Base-by-base conservation (phyloP, 2,888 invertebrate species). In the Tyria jacobaeae region DNA sequence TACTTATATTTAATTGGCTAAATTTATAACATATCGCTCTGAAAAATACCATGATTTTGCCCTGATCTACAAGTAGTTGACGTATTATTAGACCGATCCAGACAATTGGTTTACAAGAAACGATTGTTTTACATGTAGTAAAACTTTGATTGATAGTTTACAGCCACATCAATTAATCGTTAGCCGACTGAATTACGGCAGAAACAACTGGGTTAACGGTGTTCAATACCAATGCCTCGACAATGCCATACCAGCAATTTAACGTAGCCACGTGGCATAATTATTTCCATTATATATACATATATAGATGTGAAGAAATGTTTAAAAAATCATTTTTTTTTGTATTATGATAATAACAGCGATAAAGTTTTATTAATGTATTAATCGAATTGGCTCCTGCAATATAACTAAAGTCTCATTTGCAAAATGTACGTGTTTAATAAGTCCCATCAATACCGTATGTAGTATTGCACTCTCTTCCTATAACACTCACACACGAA, bases 71-170 rank as follows among this genome's bases (percentile, higher is more conserved):
- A 81, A 81, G 83, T 81, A 82, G 78, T 59, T 66, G 57, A 60
- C 57, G 73, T 78, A 80, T 80, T 84, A 81, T 81, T 83, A 80
- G 83, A 76, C 79, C 78, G 76, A 78, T 76, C 80, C 74, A 89
- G 87, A 91, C 89, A 89, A 91, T 90, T 82, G 82, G 86, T 85
- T 86, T 82, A 87, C 86, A 84, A 83, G 82, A 79, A 85, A 82
- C 87, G 82, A 86, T 87, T 90, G 90, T 91, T 90, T 86, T 86
- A 85, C 82, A 76, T 81, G 79, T 84, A 88, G 90, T 92, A 87
- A 92, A 92, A 89, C 86, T 85, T 85, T 92, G 92, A 92, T 92
- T 90, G 91, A 92, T 90, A 85, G 89, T 89, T 89, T 89, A 90
- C 83, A 79, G 85, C 88, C 86, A 81, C 91, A 88, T 91, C 90